phyloP scores from a whole-genome alignment of 2,888 invertebrate genomes.

The Idaea dimidiata region DNA sequence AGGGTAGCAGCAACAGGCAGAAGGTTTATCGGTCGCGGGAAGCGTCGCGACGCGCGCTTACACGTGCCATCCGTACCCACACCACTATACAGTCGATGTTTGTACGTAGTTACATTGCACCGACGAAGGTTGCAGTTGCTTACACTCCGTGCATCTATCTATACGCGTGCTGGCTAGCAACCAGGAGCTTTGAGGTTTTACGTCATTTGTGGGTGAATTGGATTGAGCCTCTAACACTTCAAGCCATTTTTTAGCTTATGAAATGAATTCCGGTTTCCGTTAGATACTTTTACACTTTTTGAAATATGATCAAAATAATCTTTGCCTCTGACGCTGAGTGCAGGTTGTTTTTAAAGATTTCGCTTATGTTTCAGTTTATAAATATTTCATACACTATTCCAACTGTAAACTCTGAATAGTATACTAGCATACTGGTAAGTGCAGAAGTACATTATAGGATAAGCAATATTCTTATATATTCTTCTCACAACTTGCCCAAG shows the following conservation, averaged over 20 bases:
- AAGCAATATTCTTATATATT: neutral
- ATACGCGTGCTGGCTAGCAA: slow-evolving; percentile 46
- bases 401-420: slow-evolving; percentile 3
- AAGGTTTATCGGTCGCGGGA: slow-evolving; percentile 32
- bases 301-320: neutral
- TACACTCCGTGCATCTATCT: slow-evolving; percentile 52
- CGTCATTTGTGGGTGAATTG: slow-evolving; percentile 70
- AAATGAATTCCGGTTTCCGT: slow-evolving; percentile 38
- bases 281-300: slow-evolving; percentile 10
- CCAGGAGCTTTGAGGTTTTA: slow-evolving; percentile 68
- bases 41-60: slow-evolving; percentile 52
- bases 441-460: neutral
- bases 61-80: slow-evolving; percentile 50
- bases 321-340: neutral
- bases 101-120: slow-evolving; percentile 64
- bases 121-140: slow-evolving; percentile 64
- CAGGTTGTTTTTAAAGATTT: slow-evolving; percentile 8
- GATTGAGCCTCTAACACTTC: slow-evolving; percentile 55
- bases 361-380: neutral
- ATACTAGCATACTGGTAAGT: neutral
- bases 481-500: neutral
- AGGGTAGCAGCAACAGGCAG: slow-evolving; percentile 51
- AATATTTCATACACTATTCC: slow-evolving; percentile 5
- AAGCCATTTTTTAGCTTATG: slow-evolving; percentile 44
- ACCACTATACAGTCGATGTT: slow-evolving; percentile 20